Evolutionary conservation across 2,797 vertebrate genomes (phyloP).

Genomic region (Cossypha polioptera): DNA sequence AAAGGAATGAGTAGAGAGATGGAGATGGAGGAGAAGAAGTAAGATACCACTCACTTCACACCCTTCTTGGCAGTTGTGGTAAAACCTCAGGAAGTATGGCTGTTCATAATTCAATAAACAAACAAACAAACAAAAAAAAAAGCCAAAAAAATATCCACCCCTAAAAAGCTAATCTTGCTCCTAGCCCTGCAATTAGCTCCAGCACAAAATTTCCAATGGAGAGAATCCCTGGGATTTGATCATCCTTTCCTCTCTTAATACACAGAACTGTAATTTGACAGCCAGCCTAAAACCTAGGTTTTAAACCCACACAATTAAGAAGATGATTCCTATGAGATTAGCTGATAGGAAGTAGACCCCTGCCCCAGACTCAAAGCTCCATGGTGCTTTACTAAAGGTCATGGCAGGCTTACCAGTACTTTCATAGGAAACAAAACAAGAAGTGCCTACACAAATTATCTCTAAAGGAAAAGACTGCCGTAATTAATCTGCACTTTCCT

Average conservation of each 20-base stretch:
- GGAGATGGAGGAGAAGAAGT: not conserved
- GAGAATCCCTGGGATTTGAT: not conserved
- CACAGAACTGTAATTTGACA: not conserved
- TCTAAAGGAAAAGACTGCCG: not conserved
- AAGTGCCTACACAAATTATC: not conserved
- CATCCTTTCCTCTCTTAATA: not conserved
- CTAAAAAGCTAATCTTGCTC: not conserved
- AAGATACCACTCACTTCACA: not conserved
- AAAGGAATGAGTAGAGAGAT: accelerated
- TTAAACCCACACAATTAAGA: not conserved
- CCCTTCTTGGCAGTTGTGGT: not conserved
- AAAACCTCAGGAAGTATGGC: not conserved
- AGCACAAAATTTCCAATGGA: not conserved
- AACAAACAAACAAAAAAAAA: not conserved
- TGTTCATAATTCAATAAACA: not conserved
- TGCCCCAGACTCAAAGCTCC: not conserved
- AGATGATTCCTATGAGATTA: not conserved
- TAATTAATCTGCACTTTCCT: not conserved
- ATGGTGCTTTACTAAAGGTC: not conserved
- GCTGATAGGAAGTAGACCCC: not conserved
- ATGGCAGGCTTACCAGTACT: not conserved
- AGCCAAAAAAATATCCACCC: not conserved
- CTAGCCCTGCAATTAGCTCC: not conserved
- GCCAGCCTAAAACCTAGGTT: not conserved
- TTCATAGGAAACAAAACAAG: not conserved